phyloP scores from a whole-genome alignment of 2,797 vertebrate genomes.

The Gallirallus australis region DNA sequence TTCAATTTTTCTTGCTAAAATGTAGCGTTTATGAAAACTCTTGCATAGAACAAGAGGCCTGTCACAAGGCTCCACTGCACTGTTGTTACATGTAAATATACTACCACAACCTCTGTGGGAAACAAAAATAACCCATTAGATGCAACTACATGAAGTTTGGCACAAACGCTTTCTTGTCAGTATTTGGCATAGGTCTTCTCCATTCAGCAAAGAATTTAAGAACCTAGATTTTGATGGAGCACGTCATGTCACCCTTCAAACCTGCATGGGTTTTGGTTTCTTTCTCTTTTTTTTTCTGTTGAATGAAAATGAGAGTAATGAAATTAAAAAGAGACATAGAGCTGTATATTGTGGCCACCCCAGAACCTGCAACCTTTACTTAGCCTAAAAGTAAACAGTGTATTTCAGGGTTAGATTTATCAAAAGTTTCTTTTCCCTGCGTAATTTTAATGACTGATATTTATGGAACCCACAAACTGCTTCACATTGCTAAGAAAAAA shows the following conservation, averaged over 20 bases:
- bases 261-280: neutral
- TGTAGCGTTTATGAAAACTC: neutral
- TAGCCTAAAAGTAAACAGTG: neutral
- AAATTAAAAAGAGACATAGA: neutral
- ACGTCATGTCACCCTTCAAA: neutral
- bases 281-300: neutral
- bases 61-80: neutral
- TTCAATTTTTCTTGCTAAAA: neutral
- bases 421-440: neutral
- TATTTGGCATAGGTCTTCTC: neutral
- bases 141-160: neutral
- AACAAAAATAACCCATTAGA: neutral
- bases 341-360: neutral
- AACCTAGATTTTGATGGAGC: neutral
- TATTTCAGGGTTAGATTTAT: neutral
- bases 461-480: neutral
- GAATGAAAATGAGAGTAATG: neutral
- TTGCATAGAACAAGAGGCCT: neutral
- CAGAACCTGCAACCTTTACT: neutral
- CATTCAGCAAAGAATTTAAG: neutral
- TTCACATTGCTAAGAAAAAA: neutral
- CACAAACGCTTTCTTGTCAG: neutral
- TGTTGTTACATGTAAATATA: neutral
- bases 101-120: neutral
- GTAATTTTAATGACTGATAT: neutral